Base-by-base conservation (phyloP, 2,888 invertebrate genomes). In the Meghimatium bilineatum region DNA sequence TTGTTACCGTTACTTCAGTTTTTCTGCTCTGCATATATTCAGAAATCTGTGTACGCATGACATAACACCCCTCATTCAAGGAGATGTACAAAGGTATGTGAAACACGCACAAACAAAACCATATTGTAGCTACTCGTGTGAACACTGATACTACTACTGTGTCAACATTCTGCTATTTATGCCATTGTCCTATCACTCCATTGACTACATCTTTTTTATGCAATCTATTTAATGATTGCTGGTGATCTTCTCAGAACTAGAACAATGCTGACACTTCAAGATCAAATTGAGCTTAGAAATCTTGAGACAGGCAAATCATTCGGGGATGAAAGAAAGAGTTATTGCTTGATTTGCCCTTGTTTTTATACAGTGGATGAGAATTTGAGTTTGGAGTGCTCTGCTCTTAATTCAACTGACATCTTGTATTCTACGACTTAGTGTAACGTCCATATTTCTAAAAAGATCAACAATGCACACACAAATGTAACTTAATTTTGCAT, bases 261-360 rank as follows among this genome's bases (percentile, higher is more conserved):
- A 69, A 52, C 79, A 49, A n/a, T 66, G 66, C 10, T 49, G 34
- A 52, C 79, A 67, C 79, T 79, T 29, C 32, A 79, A 26, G 79
- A 69, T 38, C 80, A 69, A 80, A 80, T 80, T 52, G 69, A 8
- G 36, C 80, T 49, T 56, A 71, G 36, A 71, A 34, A n/a, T 26
- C 69, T 52, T 8, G 71, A 80, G 80, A 75, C 79, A n/a, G 80
- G n/a, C 60, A 76, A 76, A 60, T 79, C 63, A 23, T 29, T 29
- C 23, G 26, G 49, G 82, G 49, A 74, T 69, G 74, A 80, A 63
- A 26, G 80, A 72, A 23, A 56, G 69, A 83, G 76, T 83, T 80
- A 52, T 67, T 83, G 85, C 85, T 60, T 74, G 71, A 77, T 80
- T 83, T 83, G 76, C 49, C 66, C 63, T 77, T 63, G 80, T 82